These are phyloP conservation scores for Cyanocitta stelleri DNA, from an alignment of 2,113 vertebrate species.

Conservation along the genomic window DNA sequence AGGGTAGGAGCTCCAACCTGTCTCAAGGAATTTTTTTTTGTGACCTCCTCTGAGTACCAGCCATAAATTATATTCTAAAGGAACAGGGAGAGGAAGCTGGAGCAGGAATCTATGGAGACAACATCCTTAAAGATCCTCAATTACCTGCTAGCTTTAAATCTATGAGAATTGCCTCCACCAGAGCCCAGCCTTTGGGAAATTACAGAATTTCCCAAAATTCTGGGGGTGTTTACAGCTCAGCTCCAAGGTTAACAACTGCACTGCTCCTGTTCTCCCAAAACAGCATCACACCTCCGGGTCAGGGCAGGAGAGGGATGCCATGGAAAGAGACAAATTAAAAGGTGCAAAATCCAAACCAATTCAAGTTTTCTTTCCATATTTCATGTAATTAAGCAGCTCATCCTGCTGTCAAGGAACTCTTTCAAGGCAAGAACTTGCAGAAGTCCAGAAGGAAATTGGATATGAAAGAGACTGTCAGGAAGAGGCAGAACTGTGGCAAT, in stretches of 20 bases:
- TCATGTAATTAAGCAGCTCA: background rate
- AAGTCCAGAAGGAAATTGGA: background rate
- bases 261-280: background rate
- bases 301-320: background rate
- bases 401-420: background rate
- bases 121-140: conserved; percentile 5
- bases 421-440: background rate
- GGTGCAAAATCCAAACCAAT: background rate
- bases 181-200: conserved; percentile 26
- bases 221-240: background rate
- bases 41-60: background rate
- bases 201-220: background rate
- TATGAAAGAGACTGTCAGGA: background rate
- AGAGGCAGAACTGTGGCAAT: background rate
- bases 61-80: background rate
- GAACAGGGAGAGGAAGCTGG: background rate
- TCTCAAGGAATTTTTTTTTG: background rate
- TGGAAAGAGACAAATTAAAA: background rate
- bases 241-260: background rate
- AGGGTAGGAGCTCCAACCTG: background rate
- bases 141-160: background rate
- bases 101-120: background rate
- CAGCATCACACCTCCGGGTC: background rate
- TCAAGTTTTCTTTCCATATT: background rate
- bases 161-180: background rate